Base-by-base conservation (phyloP, 2,113 vertebrate species). In the Odocoileus hemionus region DNA sequence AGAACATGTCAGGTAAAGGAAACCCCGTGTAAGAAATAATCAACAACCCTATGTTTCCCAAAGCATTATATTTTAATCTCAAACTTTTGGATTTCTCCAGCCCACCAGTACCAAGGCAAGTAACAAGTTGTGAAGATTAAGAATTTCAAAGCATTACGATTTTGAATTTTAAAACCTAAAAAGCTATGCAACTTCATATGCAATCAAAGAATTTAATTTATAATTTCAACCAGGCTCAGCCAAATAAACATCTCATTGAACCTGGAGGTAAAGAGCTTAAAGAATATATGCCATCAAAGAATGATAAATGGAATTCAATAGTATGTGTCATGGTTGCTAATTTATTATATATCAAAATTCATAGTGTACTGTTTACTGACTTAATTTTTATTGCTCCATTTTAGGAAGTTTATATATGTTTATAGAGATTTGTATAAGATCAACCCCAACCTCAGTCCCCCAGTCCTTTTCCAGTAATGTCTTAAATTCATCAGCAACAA, bases 401-500 rank as follows among this genome's bases (percentile, higher is more conserved):
- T 96, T 79, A 45, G 7, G 33, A 58, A 79, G 79, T 54, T 15
- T 58, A 25, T 50, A 25, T 93, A 17, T 79, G 52, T 76, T 83
- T 76, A 76, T 45, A 67, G 47, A 70, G 30, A 30, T 19, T 85
- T 91, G 6, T 50, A 36, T 91, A 93, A 93, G 28, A 86, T 84
- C 58, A 83, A 13, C 6, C n/a, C 36, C 36, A 21, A 45, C 28
- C 17, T 67, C 26, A n/a, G 55, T 17, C 21, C 3, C 33, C 30
- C 17, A 82, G 5, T 84, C 92, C n/a, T 88, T 96, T 70, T 60
- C 85, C 4, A 89, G 39, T 61, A 61, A 61, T 3, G 4, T 83
- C 54, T 95, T 78, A 92, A 94, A 95, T 92, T 91, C 50, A 91
- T 89, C 64, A 89, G 25, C 76, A 45, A 79, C 36, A 95, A 78